Conservation (phyloP, 1,140 invertebrate species). For the Drosophila suzukii region DNA sequence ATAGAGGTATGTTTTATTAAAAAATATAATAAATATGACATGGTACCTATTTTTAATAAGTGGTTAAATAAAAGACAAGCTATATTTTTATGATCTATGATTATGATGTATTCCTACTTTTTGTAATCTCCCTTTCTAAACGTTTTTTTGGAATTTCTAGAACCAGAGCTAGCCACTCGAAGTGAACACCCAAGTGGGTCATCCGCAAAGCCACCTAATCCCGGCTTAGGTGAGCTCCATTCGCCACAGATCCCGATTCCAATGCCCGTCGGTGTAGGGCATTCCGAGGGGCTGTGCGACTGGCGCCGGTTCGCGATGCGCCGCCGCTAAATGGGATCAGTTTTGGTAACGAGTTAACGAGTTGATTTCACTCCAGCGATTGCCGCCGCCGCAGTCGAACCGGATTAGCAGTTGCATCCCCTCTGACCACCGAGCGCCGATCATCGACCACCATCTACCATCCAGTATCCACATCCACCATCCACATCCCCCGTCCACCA, state of each 20-base stretch:
- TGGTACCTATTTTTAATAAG: too few species aligned
- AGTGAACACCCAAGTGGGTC: neutral
- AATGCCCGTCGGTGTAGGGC: conserved; percentile 35
- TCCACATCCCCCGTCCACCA: neutral
- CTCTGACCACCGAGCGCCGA: neutral
- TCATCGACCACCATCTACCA: neutral
- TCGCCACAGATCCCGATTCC: neutral
- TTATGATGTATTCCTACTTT: too few species aligned
- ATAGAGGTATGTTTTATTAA: too few species aligned
- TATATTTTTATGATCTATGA: too few species aligned
- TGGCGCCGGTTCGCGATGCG: conserved; percentile 63
- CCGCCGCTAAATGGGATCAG: conserved; percentile 82
- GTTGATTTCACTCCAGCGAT: conserved; percentile 83
- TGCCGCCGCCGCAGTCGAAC: conserved; percentile 68
- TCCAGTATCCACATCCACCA: conserved; percentile 1
- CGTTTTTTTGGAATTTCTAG: too few species aligned
- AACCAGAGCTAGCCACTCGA: too few species aligned
- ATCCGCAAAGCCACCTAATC: neutral
- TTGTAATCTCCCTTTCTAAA: too few species aligned
- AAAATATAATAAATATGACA: too few species aligned
- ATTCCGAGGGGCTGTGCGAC: conserved; percentile 43
- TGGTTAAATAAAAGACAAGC: too few species aligned
- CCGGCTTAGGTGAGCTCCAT: neutral
- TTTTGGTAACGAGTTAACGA: conserved; percentile 84
- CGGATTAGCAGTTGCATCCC: conserved; percentile 71